Percentiles rank a stretch among this genome's conserved stretches.
Evolutionary conservation across 2,113 vertebrate species (phyloP).

Genomic region (Aegotheles bennettii): DNA sequence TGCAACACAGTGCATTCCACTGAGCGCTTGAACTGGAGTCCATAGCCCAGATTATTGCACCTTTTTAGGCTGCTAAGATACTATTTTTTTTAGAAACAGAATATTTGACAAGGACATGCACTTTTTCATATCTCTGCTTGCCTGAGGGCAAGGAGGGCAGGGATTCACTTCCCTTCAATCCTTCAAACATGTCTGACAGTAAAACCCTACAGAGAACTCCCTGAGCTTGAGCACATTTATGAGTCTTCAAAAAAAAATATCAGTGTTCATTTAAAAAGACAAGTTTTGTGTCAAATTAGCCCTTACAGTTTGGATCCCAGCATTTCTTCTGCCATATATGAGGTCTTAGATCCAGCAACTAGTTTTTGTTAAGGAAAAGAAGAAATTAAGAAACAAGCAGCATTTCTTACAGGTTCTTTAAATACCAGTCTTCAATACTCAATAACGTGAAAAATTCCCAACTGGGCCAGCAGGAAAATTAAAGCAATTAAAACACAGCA

Average conservation of each 20-base stretch:
- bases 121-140: neutral
- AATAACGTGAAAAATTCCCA: neutral
- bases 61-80: neutral
- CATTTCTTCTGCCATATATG: neutral
- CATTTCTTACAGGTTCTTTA: neutral
- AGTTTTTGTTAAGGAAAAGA: neutral
- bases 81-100: neutral
- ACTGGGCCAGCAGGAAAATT: neutral
- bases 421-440: neutral
- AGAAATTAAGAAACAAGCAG: neutral
- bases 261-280: neutral
- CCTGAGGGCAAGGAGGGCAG: neutral
- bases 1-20: neutral
- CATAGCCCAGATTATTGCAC: neutral
- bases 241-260: neutral
- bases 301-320: neutral
- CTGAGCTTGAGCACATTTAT: neutral
- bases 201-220: neutral
- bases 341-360: neutral
- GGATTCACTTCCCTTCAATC: neutral
- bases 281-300: neutral
- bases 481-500: neutral
- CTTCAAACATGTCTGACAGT: neutral
- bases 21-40: rapidly evolving
- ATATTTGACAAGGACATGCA: neutral